Conservation (phyloP, 1,140 invertebrate genomes). For the Plectrocnemia conspersa region DNA sequence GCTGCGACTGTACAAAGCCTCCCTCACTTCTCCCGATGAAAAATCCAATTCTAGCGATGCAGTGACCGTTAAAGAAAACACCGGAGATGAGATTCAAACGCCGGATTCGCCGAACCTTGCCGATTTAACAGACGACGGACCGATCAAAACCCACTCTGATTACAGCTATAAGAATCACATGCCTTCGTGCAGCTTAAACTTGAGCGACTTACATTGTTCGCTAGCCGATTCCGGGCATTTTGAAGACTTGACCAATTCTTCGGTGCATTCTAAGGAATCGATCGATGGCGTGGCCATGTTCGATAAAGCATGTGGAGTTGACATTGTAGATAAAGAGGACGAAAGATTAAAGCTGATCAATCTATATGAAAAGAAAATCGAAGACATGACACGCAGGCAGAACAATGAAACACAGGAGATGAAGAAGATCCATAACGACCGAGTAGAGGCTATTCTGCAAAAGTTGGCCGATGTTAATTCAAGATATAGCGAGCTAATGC, state of each 20-base stretch:
- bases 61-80: conserved; percentile 65
- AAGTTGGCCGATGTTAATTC: conserved; percentile 74
- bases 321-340: conserved; percentile 52
- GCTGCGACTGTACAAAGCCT: conserved; percentile 70
- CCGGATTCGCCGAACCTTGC: conserved; percentile 46
- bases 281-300: conserved; percentile 51
- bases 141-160: conserved; percentile 23
- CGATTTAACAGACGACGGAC: conserved; percentile 44
- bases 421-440: conserved; percentile 73
- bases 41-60: conserved; percentile 70
- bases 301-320: conserved; percentile 52
- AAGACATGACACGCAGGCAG: conserved; percentile 65
- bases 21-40: conserved; percentile 66
- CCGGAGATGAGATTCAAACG: conserved; percentile 49
- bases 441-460: conserved; percentile 69
- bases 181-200: conserved; percentile 32
- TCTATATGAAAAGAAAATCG: conserved; percentile 67
- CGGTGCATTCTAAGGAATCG: conserved; percentile 70
- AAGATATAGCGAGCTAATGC: conserved; percentile 64
- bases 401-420: conserved; percentile 65
- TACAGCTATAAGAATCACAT: conserved; percentile 31
- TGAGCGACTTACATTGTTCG: conserved; percentile 60
- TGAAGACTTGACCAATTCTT: conserved; percentile 70
- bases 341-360: conserved; percentile 63
- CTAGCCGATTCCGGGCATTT: conserved; percentile 81